Base-by-base conservation (phyloP, 2,113 vertebrate species). In the Pionites leucogaster region DNA sequence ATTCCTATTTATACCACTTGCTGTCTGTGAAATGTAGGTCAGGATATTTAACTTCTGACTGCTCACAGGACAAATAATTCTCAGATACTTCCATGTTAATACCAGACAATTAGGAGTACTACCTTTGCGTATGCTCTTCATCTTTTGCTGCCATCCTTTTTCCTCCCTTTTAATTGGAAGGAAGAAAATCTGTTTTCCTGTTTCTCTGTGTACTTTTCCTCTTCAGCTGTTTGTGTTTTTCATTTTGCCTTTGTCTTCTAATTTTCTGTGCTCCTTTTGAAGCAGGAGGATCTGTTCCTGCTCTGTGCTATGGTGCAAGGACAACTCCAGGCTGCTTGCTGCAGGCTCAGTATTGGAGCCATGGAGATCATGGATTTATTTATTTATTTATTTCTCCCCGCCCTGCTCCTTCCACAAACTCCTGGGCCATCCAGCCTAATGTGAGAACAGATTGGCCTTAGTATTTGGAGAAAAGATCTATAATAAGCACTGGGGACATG, bases 381-480 rank as follows among this genome's bases (percentile, higher is more conserved):
- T 57, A 13, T 82, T 52, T 62, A 25, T 81, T 60, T 20, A 9
- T 41, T 33, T 7, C 8, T 25, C 44, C 47, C 8, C 4, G n/a
- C 37, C 13, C 19, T 2, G 8, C 28, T 10, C 39, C 62, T 10
- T 63, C 53, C 39, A 17, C 60, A 28, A 63, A 14, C 25, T 93
- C 74, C 72, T 76, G 65, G 88, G 70, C 91, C 41, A 79, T 96
- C 72, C 86, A 86, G 64, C 72, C 55, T 88, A 81, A 82, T 82
- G 69, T 75, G 82, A 94, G 74, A 95, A 81, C 77, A 93, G 86
- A 82, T 42, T 91, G 7, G 86, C 59, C 62, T 93, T 72, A 89
- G 80, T 87, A 80, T 94, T 91, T 85, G 91, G 83, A 92, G 86
- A 93, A 92, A 79, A 79, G 90, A 75, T 92, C 77, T 94, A n/a